Base-by-base conservation (phyloP, 2,113 vertebrate genomes). In the Misgurnus mizolepis region DNA sequence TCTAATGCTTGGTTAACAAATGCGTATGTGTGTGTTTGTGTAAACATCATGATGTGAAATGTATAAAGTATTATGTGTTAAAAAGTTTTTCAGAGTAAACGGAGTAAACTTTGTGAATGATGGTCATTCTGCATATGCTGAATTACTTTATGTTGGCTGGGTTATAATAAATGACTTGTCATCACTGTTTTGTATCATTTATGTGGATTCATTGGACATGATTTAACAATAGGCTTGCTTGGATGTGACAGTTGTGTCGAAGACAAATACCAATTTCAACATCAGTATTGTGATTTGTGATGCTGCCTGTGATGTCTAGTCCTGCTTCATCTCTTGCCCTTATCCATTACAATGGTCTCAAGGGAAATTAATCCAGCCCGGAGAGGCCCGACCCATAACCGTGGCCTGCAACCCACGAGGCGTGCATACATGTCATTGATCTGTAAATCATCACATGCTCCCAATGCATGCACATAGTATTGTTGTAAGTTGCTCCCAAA, bases 1-100 rank as follows among this genome's bases (percentile, higher is more conserved):
- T 73, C 76, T 89, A 79, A 86, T 84, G 72, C 88, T 64, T 85
- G 82, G 70, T 74, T 64, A 70, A 76, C 61, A 82, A 79, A 83
- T n/a, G 2, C 41, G 58, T 12, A 12, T 72, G 60, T 87, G 83
- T 72, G 60, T 87, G 83, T 88, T n/a, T 66, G 56, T 65, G 67
- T 67, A 73, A 58, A 73, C 53, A 43, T 71, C 14, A 40, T 43
- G 6, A 43, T 14, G 14, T 4, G 22, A 22, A 22, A 22, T 22
- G 22, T 22, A 22, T 40, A n/a, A 17, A 50, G 47, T 14, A 27
- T 27, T 50, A 14, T 50, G 22, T 49, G 22, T 69, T 53, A 64
- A 64, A 34, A 34, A 34, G 27, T 34, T 34, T 34, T 34, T 39
- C 11, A 15, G 14, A 64, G 11, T 12, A 7, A 65, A 65, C 11